Evolutionary conservation across 1,140 invertebrate species (phyloP), one percentile per base, ranked within the genome.

Genomic region (Drosophila ohnishii): DNA sequence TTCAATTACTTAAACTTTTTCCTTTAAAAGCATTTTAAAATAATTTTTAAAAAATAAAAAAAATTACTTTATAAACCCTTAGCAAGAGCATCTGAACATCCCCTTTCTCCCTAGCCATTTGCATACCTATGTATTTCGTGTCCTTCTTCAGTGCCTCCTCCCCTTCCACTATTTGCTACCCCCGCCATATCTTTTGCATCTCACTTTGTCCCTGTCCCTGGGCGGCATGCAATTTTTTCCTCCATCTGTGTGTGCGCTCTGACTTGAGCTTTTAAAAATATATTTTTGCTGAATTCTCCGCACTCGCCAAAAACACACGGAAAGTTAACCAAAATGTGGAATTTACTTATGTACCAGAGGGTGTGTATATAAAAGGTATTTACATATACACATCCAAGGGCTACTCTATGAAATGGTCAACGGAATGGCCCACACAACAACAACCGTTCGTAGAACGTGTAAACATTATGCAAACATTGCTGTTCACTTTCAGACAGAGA

Each of bases 261-360:
- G 79, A 69, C 78, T 83, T 79, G 57, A 79, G 80, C 80, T 84
- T 79, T 80, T 84, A 53, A 75, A 83, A 79, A 83, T 84, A 71
- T 84, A 47, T 83, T 51, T 84, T 72, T 63, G 48, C 65, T 75
- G 65, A 66, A 83, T 75, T 82, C 61, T 67, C 47, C 50, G 42
- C 57, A 7, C 65, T 51, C 45, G 11, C 58, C 61, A 67, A 57
- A 69, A 64, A 75, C 56, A 66, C 61, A 53, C 60, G 34, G 19
- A 45, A 63, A 74, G 42, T 35, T 72, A 72, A 71, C 51, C 66
- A 44, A 71, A 71, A 50, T 45, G 35, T 58, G 42, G 28, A 34
- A 58, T 71, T 70, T 70, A 71, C 47, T 48, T 58, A 70, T 70
- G 35, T 71, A 48, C 51, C 62, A 7, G 13, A 37, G 19, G 11